phyloP scores from a whole-genome alignment of 2,888 invertebrate genomes.

The Acrobasis suavella region DNA sequence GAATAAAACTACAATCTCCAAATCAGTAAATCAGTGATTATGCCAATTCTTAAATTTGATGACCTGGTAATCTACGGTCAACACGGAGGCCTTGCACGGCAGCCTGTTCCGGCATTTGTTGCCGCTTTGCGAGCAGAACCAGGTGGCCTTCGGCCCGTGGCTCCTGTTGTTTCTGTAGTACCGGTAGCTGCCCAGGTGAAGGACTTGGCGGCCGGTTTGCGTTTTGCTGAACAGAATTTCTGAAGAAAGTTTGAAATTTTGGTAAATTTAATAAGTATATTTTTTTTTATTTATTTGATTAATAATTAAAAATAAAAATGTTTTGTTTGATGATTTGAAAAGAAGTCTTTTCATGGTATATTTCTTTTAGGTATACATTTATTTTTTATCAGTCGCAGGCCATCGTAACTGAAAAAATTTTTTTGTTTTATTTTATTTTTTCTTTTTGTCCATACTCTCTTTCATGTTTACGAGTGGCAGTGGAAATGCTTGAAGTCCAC shows the following conservation, averaged over 20 bases:
- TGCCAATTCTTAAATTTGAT: slow-evolving; percentile 33
- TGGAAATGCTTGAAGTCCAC: slow-evolving; percentile 24
- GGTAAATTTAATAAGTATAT: neutral
- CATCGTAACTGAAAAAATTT: too few species aligned
- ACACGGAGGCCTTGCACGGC: slow-evolving; percentile 39
- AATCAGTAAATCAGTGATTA: slow-evolving; percentile 29
- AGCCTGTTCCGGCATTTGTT: slow-evolving; percentile 20
- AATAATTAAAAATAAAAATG: too few species aligned
- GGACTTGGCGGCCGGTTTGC: slow-evolving; percentile 35
- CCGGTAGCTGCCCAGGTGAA: slow-evolving; percentile 36
- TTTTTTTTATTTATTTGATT: too few species aligned
- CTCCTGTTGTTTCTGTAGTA: slow-evolving; percentile 36
- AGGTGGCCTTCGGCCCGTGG: slow-evolving; percentile 31
- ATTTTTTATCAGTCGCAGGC: too few species aligned
- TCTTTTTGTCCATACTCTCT: too few species aligned
- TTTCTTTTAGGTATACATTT: too few species aligned
- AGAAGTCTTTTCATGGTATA: too few species aligned
- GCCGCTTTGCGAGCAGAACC: slow-evolving; percentile 32
- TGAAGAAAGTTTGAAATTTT: slow-evolving; percentile 24
- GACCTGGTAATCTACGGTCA: slow-evolving; percentile 38
- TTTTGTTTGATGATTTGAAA: too few species aligned
- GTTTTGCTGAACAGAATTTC: slow-evolving; percentile 32
- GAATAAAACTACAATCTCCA: too few species aligned
- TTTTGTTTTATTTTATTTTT: too few species aligned
- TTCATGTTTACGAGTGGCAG: neutral